These are phyloP conservation scores for Caracal caracal DNA, from an alignment of 2,113 vertebrate species.

Conservation along the genomic window DNA sequence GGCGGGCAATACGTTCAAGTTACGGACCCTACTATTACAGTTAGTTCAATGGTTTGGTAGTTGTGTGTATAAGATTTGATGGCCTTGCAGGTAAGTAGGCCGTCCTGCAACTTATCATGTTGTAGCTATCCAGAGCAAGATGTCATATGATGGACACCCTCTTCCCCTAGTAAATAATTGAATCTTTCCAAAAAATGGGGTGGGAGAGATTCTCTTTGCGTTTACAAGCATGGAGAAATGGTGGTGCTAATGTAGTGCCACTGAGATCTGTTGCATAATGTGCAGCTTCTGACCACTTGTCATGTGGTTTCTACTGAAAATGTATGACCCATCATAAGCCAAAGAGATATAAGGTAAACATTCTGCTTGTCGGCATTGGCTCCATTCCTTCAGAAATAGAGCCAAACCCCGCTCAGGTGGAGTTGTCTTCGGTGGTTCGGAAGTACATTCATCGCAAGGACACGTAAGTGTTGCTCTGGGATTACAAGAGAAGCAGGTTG, in stretches of 20 bases:
- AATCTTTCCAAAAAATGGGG: neutral
- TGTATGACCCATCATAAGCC: neutral
- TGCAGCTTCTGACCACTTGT: neutral
- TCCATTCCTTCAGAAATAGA: constrained; percentile 5
- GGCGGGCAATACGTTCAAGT: neutral
- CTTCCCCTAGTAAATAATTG: neutral
- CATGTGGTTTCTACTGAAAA: constrained; percentile 11
- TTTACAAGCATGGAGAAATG: neutral
- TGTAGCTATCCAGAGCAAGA: neutral
- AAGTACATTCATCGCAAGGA: neutral
- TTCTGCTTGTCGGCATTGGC: neutral
- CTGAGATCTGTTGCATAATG: neutral
- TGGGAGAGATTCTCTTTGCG: neutral
- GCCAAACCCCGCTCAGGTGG: neutral
- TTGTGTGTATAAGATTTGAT: neutral
- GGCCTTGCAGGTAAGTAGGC: neutral
- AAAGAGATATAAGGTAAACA: neutral
- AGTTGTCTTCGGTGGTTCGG: neutral
- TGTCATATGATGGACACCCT: neutral
- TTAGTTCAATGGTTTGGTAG: neutral
- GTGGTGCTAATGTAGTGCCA: neutral
- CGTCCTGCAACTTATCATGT: neutral
- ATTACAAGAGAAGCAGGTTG: neutral
- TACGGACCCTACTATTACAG: neutral
- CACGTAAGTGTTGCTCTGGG: neutral